Base-by-base conservation (phyloP, 2,888 invertebrate genomes). In the Rotaria sp. region DNA sequence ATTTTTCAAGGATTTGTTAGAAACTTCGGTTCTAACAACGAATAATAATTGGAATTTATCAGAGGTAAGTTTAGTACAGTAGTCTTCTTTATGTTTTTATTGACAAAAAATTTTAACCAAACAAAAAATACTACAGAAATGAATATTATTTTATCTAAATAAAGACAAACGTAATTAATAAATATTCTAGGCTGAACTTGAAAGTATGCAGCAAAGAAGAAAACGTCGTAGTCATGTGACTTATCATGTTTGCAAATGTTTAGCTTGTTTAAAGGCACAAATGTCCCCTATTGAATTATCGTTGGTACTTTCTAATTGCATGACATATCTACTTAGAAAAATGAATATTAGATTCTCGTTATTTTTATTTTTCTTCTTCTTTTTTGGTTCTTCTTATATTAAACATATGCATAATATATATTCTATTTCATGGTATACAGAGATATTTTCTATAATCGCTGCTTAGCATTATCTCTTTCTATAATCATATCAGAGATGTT, bases 231-330 rank as follows among this genome's bases (percentile, higher is more conserved):
- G 11, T 15, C 45, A 10, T 45, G 45, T 2, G 3, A n/a, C 41
- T 45, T 45, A 80, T 41, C 41, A 45, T 26, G 45, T 80, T 45
- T 80, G 80, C 45, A 80, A 80, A 80, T 80, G 80, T 45, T 38
- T 45, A 45, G 80, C 80, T 10, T 80, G 80, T 80, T 10, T 80
- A 80, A 80, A 45, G 45, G 80, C 80, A 45, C 41, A n/a, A 80
- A 2, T n/a, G 26, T 35, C 67, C 7, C 35, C 2, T 5, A 67
- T 35, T 2, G 80, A 80, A 80, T n/a, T n/a, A 4, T 45, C 41
- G 4, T 26, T 80, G 80, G 80, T 80, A 80, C n/a, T 21, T 11
- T 15, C 2, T n/a, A 24, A 21, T 45, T 80, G 41, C 11, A 80
- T 45, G 18, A 35, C 10, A 67, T 45, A 45, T 41, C n/a, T 35